Evolutionary conservation across 1,140 invertebrate species (phyloP), one percentile per base, ranked within the genome.

Genomic region (Drosophila obscura): DNA sequence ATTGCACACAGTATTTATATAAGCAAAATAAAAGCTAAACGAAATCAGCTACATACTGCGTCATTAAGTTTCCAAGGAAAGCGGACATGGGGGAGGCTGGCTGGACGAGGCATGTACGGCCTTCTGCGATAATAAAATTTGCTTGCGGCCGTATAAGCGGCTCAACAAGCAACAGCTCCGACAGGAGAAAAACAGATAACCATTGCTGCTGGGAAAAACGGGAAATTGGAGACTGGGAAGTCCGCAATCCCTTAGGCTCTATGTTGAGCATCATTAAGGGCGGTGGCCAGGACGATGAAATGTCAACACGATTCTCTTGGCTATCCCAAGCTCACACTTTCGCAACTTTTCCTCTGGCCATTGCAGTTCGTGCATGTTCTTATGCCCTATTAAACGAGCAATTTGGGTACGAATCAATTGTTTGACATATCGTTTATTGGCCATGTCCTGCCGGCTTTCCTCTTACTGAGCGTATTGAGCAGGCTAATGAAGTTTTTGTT

Each of bases 121-220:
- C 35, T 53, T 31, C 45, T 63, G 49, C 24, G 66, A 79, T 88
- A 82, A 76, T 87, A 78, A 68, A 75, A 85, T 82, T 79, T 79
- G 65, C 75, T 60, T 87, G 67, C 62, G 68, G 77, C 80, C 65
- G 73, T 57, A 74, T 81, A 82, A 87, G 78, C 82, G 8, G 78
- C 74, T 87, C 83, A 87, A 69, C 74, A 72, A 57, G 60, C 60
- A 26, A 49, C 16, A 45, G 26, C 26, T 7, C 44, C n/a, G 52
- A 31, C 3, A 31, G 26, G 26, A 28, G 7, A 5, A 28, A 28
- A 28, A 6, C 5, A 6, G 31, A 2, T 3, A 31, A 3, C 31
- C 9, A 9, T 3, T 0, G 8, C 2, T 3, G 3, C 3, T 3
- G 31, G 8, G 8, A 9, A 31, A 31, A 22, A 28, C 4, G 15